Evolutionary conservation across 2,113 vertebrate species (phyloP), one percentile per base, ranked within the genome.

Genomic region (Hippocampus mohnikei): DNA sequence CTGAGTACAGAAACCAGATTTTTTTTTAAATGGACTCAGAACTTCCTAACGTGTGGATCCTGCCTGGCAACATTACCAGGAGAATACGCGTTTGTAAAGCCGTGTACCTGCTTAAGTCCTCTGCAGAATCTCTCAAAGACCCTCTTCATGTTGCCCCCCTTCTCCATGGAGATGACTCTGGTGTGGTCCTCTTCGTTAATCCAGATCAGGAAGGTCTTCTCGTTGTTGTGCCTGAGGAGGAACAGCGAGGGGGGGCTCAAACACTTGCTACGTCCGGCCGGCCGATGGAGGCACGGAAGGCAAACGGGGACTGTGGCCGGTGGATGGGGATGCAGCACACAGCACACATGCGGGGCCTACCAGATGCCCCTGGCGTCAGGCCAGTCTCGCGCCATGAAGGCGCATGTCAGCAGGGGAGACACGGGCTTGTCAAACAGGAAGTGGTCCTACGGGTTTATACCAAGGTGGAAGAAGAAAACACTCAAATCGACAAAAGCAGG

Each of bases 161-260:
- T 96, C 85, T 98, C 95, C 96, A 97, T 97, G 74, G 96, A 97
- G 88, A 97, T 97, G 77, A 97, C 95, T 78, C 95, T 91, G 79
- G 95, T 97, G 87, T 98, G 96, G 86, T 98, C 96, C 79, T 98
- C 96, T 77, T 98, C 96, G 42, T 98, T 98, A 78, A 98, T 88
- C 96, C 96, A 97, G 87, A 98, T 91, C 73, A 97, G 91, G 91
- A 98, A 97, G 33, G 94, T 98, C 90, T 98, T 98, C 81, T 96
- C 94, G 1, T 95, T 92, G 90, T 97, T 98, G 89, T 97, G 95
- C 96, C 96, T 84, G 75, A 29, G 59, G 67, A 78, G 66, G 66
- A 76, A 62, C 0, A 44, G 2, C 6, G 29, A 20, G 3, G 29
- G 23, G 23, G 9, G 29, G 33, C 3, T 42, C 60, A 40, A 40